Percentiles rank a stretch among this genome's conserved stretches.
These are phyloP conservation scores for Ypsolopha sequella DNA, from an alignment of 2,888 invertebrate genomes.

Conservation along the genomic window DNA sequence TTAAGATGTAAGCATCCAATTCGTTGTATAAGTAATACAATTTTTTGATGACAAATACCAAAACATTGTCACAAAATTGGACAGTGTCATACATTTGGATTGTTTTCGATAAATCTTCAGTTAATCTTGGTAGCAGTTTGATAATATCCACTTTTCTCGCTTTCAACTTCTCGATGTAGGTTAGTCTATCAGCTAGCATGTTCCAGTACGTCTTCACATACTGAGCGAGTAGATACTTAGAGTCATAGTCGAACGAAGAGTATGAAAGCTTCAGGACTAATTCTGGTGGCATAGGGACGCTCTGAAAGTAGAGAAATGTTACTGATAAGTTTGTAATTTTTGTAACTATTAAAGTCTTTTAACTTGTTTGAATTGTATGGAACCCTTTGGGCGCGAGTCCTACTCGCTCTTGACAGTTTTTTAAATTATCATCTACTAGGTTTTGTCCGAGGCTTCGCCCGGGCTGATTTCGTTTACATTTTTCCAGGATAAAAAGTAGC, in stretches of 20 bases:
- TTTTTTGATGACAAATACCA: constrained; percentile 42
- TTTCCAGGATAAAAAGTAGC: no score
- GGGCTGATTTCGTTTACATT: no score
- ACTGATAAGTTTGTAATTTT: no score
- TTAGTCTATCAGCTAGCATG: constrained; percentile 38
- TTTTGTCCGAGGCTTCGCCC: no score
- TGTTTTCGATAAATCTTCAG: constrained; percentile 31
- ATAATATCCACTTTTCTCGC: constrained; percentile 21
- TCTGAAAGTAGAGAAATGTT: constrained; percentile 27
- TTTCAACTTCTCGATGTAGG: constrained; percentile 41
- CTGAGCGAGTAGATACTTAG: constrained; percentile 28
- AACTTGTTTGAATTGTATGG: no score
- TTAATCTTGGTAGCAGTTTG: constrained; percentile 39
- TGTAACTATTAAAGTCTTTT: no score
- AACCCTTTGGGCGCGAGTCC: no score
- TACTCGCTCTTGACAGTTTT: no score
- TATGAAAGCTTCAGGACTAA: constrained; percentile 45
- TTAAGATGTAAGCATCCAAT: constrained; percentile 23
- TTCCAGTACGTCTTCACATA: constrained; percentile 54
- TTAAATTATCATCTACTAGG: no score
- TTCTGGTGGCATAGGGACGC: constrained; percentile 31
- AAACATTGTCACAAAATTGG: constrained; percentile 31
- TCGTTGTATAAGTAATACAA: constrained; percentile 34
- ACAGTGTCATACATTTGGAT: constrained; percentile 36
- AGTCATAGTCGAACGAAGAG: constrained; percentile 43